These are phyloP conservation scores for Stomorhina lunata DNA, from an alignment of 2,888 invertebrate genomes.

Conservation along the genomic window DNA sequence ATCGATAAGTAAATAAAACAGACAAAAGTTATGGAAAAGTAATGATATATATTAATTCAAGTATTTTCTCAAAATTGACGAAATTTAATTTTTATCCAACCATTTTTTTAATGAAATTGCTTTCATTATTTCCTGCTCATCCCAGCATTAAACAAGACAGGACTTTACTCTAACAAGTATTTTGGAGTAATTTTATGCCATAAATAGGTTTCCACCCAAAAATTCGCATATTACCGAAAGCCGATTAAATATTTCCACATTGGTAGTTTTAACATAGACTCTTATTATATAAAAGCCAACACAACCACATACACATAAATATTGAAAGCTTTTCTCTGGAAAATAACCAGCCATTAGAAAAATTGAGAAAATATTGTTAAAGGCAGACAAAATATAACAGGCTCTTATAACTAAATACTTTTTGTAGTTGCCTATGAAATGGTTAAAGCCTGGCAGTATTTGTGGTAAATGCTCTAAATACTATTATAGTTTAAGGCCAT, in stretches of 20 bases:
- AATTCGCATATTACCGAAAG: slow-evolving; percentile 75
- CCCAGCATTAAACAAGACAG: neutral
- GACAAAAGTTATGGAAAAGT: too few relatives aligned
- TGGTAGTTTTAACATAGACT: slow-evolving; percentile 56
- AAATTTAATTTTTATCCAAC: neutral
- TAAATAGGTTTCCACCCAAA: slow-evolving; percentile 75
- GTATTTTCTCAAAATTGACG: too few relatives aligned
- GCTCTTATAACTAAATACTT: neutral
- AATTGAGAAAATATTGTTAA: slow-evolving; percentile 17
- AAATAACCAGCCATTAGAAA: neutral
- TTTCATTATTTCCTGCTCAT: neutral
- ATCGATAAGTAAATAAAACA: neutral
- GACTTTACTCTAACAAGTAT: neutral
- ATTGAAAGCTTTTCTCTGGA: neutral
- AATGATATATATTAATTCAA: too few relatives aligned
- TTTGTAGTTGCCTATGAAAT: neutral
- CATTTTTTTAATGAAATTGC: neutral
- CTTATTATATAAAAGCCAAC: neutral
- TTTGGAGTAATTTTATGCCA: slow-evolving; percentile 23
- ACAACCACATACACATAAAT: neutral
- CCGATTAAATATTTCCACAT: slow-evolving; percentile 74
- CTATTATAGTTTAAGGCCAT: slow-evolving; percentile 17
- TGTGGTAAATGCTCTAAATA: slow-evolving; percentile 18
- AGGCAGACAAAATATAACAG: slow-evolving; percentile 17
- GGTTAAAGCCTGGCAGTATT: neutral